Percentiles rank a stretch among this genome's conserved stretches.
Evolutionary conservation across 2,113 vertebrate species (phyloP).

Genomic region (Leptobrachium ailaonicum): DNA sequence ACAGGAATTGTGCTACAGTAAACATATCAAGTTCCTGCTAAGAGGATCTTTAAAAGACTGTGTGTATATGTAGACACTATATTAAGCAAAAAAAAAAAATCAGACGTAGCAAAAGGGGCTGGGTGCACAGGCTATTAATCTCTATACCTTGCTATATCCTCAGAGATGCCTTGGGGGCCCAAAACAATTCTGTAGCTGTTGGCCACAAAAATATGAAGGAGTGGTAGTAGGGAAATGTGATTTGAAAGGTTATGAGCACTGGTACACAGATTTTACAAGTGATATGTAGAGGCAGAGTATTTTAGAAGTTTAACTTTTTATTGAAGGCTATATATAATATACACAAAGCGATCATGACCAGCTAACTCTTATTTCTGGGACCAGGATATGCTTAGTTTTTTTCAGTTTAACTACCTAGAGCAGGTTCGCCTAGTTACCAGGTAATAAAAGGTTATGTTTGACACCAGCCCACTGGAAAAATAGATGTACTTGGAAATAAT

Average conservation of each 20-base stretch:
- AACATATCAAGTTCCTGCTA: constrained; percentile 68
- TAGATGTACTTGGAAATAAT: too few relatives aligned
- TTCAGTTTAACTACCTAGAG: neutral
- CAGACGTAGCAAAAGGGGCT: neutral
- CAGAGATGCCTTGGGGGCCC: constrained; percentile 32
- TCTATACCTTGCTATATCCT: neutral
- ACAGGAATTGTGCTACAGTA: constrained; percentile 79
- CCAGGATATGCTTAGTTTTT: neutral
- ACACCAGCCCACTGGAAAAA: too few relatives aligned
- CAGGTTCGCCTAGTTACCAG: neutral
- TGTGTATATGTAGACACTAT: neutral
- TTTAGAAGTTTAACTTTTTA: neutral
- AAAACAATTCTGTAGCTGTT: constrained; percentile 13
- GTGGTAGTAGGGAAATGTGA: too few relatives aligned
- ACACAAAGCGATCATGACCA: neutral
- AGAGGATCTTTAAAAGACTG: constrained; percentile 54
- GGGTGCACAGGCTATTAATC: constrained; percentile 1
- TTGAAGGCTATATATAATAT: neutral
- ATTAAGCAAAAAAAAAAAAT: neutral
- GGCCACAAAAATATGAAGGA: neutral
- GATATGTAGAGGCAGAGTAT: neutral
- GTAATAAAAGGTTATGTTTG: neutral
- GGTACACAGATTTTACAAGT: neutral
- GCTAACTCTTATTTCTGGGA: neutral
- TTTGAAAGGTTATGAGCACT: neutral